Evolutionary conservation across 2,797 vertebrate genomes (phyloP).

Genomic region (Prionace glauca): DNA sequence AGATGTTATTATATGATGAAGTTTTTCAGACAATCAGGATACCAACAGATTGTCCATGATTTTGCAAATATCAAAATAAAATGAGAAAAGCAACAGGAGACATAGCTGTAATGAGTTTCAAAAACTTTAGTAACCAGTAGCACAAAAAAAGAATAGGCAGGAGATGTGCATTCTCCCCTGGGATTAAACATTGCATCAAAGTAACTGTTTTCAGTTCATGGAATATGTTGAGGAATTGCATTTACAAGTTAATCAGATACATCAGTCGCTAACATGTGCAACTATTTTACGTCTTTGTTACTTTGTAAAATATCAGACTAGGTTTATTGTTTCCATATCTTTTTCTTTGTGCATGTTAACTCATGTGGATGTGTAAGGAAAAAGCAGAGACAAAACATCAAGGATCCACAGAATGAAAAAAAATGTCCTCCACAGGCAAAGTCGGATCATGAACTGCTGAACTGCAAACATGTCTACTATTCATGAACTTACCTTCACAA

Average conservation of each 20-base stretch:
- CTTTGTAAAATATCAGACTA: slow-evolving; percentile 5
- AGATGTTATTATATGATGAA: no score
- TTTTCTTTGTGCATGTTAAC: background rate
- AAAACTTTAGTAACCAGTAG: background rate
- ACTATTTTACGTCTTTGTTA: slow-evolving; percentile 21
- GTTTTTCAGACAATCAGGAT: background rate
- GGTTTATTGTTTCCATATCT: slow-evolving; percentile 5
- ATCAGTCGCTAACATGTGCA: slow-evolving; percentile 28
- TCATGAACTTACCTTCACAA: background rate
- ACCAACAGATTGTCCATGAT: background rate
- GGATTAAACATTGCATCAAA: slow-evolving; percentile 12
- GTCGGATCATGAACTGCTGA: background rate
- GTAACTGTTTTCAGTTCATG: slow-evolving; percentile 9
- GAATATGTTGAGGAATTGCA: background rate
- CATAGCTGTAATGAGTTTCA: background rate
- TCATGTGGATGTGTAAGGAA: background rate
- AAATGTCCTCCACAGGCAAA: background rate
- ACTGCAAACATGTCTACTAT: background rate
- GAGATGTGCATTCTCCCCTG: background rate
- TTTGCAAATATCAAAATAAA: background rate
- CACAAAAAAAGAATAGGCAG: background rate
- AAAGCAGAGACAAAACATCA: slow-evolving; percentile 23
- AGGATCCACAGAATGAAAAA: background rate
- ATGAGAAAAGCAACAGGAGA: background rate
- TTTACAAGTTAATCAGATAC: slow-evolving; percentile 11